Evolutionary conservation across 2,888 invertebrate species (phyloP).

Genomic region (Tolmerus cingulatus): DNA sequence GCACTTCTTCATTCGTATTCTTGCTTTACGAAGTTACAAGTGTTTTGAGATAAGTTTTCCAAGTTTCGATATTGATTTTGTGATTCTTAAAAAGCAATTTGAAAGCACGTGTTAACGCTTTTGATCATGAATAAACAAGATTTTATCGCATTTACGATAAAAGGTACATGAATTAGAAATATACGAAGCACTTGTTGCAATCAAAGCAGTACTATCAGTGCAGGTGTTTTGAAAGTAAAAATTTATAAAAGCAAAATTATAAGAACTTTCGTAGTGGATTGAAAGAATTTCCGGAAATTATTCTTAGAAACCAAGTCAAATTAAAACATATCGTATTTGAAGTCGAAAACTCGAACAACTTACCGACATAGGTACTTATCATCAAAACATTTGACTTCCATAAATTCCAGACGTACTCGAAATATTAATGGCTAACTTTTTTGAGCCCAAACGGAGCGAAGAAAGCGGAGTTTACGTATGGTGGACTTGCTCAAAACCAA

Average conservation of each 20-base stretch:
- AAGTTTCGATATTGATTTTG: not conserved
- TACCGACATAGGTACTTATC: not conserved
- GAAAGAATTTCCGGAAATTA: not conserved
- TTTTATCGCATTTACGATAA: not conserved
- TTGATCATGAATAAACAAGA: not conserved
- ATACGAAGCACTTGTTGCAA: not conserved
- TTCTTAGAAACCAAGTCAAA: not conserved
- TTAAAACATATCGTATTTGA: not conserved
- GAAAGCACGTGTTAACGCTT: not conserved
- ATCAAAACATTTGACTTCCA: not conserved
- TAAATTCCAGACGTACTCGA: not conserved
- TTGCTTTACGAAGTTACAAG: not conserved
- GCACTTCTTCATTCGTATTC: not conserved
- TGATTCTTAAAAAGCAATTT: not conserved
- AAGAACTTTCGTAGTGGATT: not conserved
- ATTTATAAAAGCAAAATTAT: not conserved
- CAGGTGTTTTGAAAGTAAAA: not conserved
- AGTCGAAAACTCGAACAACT: not conserved
- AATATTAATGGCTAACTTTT: not conserved
- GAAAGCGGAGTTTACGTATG: not conserved
- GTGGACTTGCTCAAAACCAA: constrained; percentile 15
- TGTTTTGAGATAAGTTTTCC: not conserved
- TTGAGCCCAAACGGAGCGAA: not conserved
- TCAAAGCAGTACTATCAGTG: not conserved
- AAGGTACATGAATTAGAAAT: not conserved